A percentile compares a stretch with the other conserved stretches of the same genome.
Evolutionary conservation across 1,140 invertebrate species (phyloP).

Genomic region (Globodera rostochiensis): DNA sequence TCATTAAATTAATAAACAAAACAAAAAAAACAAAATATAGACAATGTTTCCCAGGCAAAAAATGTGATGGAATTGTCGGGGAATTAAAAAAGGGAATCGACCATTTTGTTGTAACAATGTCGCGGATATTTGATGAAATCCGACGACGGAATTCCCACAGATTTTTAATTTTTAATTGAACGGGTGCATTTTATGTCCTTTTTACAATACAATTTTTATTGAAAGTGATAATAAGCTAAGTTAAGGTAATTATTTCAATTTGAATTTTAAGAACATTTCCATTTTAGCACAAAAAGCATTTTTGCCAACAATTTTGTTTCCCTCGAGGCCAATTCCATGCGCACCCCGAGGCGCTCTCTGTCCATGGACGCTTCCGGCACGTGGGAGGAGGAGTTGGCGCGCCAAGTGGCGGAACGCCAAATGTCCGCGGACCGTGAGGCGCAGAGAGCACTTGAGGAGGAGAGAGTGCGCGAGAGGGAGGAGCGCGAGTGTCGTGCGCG

Average conservation of each 20-base stretch:
- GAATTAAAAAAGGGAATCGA: not conserved
- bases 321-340: not conserved
- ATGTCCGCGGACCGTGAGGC: not conserved
- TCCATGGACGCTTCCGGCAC: constrained; percentile 5
- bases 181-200: not conserved
- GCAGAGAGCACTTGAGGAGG: not conserved
- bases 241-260: not conserved
- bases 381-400: constrained; percentile 23
- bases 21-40: too few species aligned
- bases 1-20: too few species aligned
- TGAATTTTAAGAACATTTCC: not conserved
- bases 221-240: not conserved
- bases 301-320: not conserved
- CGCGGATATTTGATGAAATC: not conserved
- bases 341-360: not conserved
- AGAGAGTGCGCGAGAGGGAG: not conserved
- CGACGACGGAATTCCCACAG: too few species aligned
- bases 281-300: not conserved
- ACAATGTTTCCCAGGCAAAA: not conserved
- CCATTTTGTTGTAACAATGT: not conserved
- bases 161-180: not conserved
- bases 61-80: not conserved
- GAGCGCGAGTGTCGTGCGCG: not conserved
- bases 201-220: not conserved
- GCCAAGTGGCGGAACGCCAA: constrained; percentile 20